phyloP scores from a whole-genome alignment of 2,888 invertebrate genomes.

The Leptinotarsa juncta region DNA sequence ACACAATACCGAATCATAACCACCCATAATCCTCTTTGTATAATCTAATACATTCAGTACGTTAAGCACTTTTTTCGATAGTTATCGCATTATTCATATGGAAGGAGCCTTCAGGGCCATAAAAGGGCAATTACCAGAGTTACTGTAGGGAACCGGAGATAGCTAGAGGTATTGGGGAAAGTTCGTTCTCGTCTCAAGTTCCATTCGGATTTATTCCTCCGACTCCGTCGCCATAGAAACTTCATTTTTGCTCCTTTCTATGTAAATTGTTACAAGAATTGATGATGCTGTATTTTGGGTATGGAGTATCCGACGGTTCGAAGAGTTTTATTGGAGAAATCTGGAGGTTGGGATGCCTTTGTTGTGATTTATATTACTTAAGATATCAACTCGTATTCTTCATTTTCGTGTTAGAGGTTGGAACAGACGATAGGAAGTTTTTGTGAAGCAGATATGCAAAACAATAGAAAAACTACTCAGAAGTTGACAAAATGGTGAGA shows the following conservation, averaged over 20 bases:
- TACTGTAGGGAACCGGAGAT: constrained; percentile 14
- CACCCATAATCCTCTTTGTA: constrained; percentile 24
- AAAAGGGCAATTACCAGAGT: constrained; percentile 25
- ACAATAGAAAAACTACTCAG: no score
- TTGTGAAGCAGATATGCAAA: no score
- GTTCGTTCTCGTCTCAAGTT: constrained; percentile 13
- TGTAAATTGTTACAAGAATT: constrained; percentile 40
- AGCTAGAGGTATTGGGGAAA: constrained; percentile 1
- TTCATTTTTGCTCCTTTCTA: constrained; percentile 37
- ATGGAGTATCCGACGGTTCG: constrained; percentile 14
- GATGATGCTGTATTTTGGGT: constrained; percentile 30
- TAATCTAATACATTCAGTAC: constrained; percentile 18
- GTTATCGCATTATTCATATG: constrained; percentile 24
- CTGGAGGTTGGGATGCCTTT: constrained; percentile 2
- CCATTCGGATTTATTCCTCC: constrained; percentile 9
- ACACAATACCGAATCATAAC: constrained; percentile 10
- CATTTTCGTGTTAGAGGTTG: neutral
- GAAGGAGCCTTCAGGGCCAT: constrained; percentile 22
- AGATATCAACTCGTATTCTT: neutral
- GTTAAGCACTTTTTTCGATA: constrained; percentile 17
- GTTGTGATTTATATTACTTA: constrained; percentile 1
- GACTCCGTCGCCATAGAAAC: constrained; percentile 38
- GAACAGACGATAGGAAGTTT: neutral
- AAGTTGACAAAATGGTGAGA: no score
- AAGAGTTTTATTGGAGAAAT: neutral